Conservation (phyloP, 2,113 vertebrate species). For the Macroglossus sobrinus region DNA sequence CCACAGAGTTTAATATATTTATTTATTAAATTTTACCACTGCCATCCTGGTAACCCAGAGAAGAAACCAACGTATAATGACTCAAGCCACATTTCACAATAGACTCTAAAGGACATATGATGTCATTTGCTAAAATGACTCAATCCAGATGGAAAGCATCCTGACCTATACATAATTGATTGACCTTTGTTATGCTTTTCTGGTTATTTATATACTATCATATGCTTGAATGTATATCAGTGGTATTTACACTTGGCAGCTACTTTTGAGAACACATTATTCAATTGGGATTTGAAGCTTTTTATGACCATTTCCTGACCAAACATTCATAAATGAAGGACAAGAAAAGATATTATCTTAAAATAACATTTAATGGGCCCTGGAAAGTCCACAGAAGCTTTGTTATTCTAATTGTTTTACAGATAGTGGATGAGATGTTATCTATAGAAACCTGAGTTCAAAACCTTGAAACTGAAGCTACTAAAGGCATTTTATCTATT, state of each 20-base stretch:
- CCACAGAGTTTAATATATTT: constrained; percentile 8
- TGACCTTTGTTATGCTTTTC: constrained; percentile 63
- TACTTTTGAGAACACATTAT: constrained; percentile 73
- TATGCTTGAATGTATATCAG: constrained; percentile 72
- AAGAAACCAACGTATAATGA: constrained; percentile 58
- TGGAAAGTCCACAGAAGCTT: constrained; percentile 4
- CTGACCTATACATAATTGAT: constrained; percentile 68
- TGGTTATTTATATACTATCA: constrained; percentile 73
- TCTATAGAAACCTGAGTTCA: background rate
- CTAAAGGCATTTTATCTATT: background rate
- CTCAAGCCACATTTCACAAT: constrained; percentile 66
- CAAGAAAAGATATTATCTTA: constrained; percentile 50
- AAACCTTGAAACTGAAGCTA: constrained; percentile 21
- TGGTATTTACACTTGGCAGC: constrained; percentile 74
- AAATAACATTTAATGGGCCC: constrained; percentile 52
- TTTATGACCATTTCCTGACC: constrained; percentile 64
- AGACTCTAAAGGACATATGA: constrained; percentile 71
- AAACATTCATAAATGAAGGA: constrained; percentile 59
- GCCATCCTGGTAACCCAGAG: constrained; percentile 19
- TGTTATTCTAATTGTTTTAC: constrained; percentile 30
- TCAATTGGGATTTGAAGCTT: constrained; percentile 65
- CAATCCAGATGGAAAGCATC: constrained; percentile 71
- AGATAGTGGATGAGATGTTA: background rate
- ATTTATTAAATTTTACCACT: constrained; percentile 48
- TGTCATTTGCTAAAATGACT: constrained; percentile 72